A percentile compares a stretch with the other conserved stretches of the same genome.
These are phyloP conservation scores for Vanessa cardui DNA, from an alignment of 2,888 invertebrate genomes.

Conservation along the genomic window DNA sequence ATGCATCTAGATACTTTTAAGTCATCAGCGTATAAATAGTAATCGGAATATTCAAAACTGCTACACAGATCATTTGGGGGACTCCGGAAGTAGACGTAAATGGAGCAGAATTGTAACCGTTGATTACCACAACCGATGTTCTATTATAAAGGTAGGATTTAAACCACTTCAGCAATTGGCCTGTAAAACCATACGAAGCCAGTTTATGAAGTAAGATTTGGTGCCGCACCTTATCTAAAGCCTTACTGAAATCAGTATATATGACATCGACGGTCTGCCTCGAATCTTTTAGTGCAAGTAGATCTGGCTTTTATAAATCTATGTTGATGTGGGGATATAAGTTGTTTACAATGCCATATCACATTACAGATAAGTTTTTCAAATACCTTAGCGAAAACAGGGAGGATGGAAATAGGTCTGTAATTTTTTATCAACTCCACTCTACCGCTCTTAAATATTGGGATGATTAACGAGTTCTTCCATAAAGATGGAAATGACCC, in stretches of 20 bases:
- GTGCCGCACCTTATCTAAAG: neutral
- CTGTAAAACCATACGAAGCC: neutral
- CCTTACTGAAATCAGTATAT: constrained; percentile 6
- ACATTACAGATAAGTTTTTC: neutral
- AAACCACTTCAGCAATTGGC: neutral
- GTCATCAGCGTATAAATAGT: too few relatives aligned
- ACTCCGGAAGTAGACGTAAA: constrained; percentile 36
- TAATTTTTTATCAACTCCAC: too few relatives aligned
- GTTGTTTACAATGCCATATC: too few relatives aligned
- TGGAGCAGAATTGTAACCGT: neutral
- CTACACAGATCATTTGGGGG: constrained; percentile 33
- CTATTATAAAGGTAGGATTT: neutral
- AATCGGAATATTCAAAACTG: too few relatives aligned
- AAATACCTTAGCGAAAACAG: constrained; percentile 2
- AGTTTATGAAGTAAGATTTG: neutral
- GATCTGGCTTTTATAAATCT: constrained; percentile 3
- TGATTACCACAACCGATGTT: neutral
- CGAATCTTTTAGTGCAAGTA: neutral
- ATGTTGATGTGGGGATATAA: constrained; percentile 6
- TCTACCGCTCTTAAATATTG: too few relatives aligned
- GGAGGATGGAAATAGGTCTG: too few relatives aligned
- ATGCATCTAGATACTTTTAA: too few relatives aligned
- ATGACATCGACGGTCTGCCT: neutral
- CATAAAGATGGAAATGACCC: too few relatives aligned
- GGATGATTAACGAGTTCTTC: too few relatives aligned